phyloP scores from a whole-genome alignment of 2,797 vertebrate species.

The Astyanax mexicanus region DNA sequence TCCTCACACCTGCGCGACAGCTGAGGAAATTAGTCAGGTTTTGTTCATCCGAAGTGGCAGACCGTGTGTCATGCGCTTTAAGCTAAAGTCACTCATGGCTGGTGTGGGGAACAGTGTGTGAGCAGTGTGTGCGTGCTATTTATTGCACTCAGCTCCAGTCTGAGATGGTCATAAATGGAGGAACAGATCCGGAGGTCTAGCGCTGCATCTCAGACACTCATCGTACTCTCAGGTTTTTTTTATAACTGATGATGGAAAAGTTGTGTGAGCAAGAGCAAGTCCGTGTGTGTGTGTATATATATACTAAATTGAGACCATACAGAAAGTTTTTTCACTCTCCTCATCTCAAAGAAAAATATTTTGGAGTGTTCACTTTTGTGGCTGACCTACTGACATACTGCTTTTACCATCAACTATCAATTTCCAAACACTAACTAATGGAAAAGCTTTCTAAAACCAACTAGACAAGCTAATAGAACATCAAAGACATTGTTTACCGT shows the following conservation, averaged over 20 bases:
- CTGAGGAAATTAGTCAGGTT: conserved; percentile 37
- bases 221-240: conserved; percentile 3
- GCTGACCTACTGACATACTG: no score
- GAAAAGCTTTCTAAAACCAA: no score
- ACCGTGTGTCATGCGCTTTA: conserved; percentile 11
- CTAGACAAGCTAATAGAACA: no score
- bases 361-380: no score
- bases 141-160: background rate
- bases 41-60: conserved; percentile 24
- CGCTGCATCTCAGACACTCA: conserved; percentile 32
- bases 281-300: no score
- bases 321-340: no score
- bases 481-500: no score
- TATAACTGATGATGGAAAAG: conserved; percentile 12
- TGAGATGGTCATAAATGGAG: conserved; percentile 26
- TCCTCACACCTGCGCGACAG: conserved; percentile 34
- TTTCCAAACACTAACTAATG: no score
- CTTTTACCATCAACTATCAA: no score
- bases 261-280: conserved; percentile 12
- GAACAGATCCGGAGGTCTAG: conserved; percentile 30
- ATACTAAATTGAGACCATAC: no score
- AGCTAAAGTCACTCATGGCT: conserved; percentile 19
- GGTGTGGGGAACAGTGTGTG: background rate
- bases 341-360: no score
- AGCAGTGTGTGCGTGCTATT: background rate